Conservation (phyloP, 2,888 invertebrate species). For the Trilocha varians region DNA sequence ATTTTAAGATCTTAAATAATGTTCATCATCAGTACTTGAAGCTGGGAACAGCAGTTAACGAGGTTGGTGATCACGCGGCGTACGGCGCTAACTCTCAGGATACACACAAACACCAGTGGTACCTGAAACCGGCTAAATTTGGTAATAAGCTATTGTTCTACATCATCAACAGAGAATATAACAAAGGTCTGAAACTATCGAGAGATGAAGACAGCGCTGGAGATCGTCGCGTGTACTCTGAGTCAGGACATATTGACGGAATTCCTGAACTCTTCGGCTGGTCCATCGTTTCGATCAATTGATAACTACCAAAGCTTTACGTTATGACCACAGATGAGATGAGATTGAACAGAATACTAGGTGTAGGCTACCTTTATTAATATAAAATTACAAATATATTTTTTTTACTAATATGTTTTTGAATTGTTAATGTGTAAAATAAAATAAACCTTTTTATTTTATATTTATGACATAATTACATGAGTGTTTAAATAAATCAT, state of each 20-base stretch:
- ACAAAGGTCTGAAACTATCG: conserved; percentile 8
- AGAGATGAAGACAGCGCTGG: conserved; percentile 1
- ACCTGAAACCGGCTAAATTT: conserved; percentile 6
- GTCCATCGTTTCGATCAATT: not conserved
- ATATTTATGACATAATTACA: too few species aligned
- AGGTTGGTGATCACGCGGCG: conserved; percentile 1
- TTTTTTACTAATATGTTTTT: too few species aligned
- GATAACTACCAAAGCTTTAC: too few species aligned
- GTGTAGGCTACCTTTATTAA: too few species aligned
- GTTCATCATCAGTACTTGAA: conserved; percentile 5
- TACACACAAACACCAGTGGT: conserved; percentile 8
- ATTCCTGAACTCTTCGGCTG: conserved; percentile 6
- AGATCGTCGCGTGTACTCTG: conserved; percentile 8
- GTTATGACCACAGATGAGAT: too few species aligned
- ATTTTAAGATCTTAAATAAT: conserved; percentile 9
- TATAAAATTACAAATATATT: too few species aligned
- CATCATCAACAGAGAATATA: conserved; percentile 10
- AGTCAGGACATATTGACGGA: conserved; percentile 6
- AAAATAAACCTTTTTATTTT: too few species aligned
- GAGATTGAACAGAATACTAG: too few species aligned
- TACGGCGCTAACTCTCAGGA: not conserved
- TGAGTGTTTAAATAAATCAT: too few species aligned
- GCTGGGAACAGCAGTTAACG: not conserved
- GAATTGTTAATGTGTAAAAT: too few species aligned
- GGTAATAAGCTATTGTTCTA: conserved; percentile 5